These are phyloP conservation scores for Coreius guichenoti DNA, from an alignment of 2,797 vertebrate species.

Conservation along the genomic window DNA sequence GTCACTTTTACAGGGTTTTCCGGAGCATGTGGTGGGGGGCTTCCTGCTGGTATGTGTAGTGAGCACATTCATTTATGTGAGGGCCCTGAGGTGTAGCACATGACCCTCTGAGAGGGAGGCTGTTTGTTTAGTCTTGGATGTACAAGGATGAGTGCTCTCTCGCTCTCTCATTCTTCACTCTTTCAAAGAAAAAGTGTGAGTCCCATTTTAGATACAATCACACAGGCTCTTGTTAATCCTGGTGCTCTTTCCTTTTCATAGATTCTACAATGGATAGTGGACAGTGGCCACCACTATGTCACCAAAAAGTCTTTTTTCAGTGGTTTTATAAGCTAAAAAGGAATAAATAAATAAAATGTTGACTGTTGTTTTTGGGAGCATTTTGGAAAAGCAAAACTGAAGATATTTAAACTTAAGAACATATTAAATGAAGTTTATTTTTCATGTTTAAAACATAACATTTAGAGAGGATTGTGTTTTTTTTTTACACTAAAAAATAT, in stretches of 20 bases:
- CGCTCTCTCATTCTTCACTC: background rate
- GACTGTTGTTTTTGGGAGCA: background rate
- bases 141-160: conserved; percentile 29
- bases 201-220: conserved; percentile 20
- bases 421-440: background rate
- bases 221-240: background rate
- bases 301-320: background rate
- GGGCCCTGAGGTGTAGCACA: conserved; percentile 33
- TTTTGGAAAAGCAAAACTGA: background rate
- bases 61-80: conserved; percentile 31
- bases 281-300: background rate
- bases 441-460: background rate
- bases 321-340: background rate
- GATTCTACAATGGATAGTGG: background rate
- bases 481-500: no score
- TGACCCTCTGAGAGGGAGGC: conserved; percentile 27
- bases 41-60: conserved; percentile 27
- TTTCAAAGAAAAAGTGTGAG: background rate
- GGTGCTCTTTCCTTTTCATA: background rate
- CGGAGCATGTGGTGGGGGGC: conserved; percentile 17
- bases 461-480: background rate
- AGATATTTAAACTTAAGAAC: background rate
- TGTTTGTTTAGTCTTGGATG: conserved; percentile 45
- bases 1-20: conserved; percentile 40
- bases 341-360: background rate